Evolutionary conservation across 2,888 invertebrate genomes (phyloP).

Genomic region (Girardia tigrina): DNA sequence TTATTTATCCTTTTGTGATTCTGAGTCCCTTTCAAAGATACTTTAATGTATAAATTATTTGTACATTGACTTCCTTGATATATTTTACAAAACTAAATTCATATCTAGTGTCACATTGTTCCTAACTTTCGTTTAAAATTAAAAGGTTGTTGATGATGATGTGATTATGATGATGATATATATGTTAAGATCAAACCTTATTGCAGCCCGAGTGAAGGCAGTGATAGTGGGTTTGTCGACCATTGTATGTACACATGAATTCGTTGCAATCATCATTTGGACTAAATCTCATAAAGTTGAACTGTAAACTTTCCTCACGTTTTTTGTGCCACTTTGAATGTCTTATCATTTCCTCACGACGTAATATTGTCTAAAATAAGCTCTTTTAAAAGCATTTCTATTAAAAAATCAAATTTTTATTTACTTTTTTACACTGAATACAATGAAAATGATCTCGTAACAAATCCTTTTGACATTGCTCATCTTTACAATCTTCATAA

Average conservation of each 20-base stretch:
- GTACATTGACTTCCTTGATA: too few species aligned
- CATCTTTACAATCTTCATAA: conserved; percentile 18
- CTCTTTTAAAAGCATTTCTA: background rate
- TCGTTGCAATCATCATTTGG: conserved; percentile 72
- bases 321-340: conserved; percentile 99
- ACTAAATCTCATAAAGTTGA: conserved; percentile 83
- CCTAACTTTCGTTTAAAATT: background rate
- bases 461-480: conserved; percentile 6
- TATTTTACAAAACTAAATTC: too few species aligned
- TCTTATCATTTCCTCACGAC: conserved; percentile 94
- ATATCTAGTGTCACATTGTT: too few species aligned
- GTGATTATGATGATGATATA: too few species aligned
- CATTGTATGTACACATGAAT: conserved; percentile 70
- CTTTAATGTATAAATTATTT: too few species aligned
- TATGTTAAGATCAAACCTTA: too few species aligned
- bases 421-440: conserved; percentile 31
- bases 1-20: too few species aligned
- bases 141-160: background rate
- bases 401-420: background rate
- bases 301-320: conserved; percentile 81
- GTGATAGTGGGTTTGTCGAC: conserved; percentile 88
- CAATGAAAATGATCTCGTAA: conserved; percentile 32
- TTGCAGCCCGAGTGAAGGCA: conserved; percentile 58
- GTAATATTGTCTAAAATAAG: conserved; percentile 60
- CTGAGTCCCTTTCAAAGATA: too few species aligned